phyloP scores from a whole-genome alignment of 2,888 invertebrate species.

The Metacarcinus magister region DNA sequence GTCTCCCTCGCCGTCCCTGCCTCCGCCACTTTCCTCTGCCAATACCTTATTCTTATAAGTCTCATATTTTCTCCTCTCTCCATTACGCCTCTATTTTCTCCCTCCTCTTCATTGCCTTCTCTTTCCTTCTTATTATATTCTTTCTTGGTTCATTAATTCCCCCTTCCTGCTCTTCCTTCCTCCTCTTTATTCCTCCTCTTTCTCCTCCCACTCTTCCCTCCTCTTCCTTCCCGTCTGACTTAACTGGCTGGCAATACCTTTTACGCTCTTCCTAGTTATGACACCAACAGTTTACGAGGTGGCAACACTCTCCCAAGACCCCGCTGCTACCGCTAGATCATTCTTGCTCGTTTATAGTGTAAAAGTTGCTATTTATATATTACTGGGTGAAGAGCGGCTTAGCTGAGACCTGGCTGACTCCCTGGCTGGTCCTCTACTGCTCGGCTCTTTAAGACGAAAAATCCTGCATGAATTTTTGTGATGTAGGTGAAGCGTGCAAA shows the following conservation, averaged over 20 bases:
- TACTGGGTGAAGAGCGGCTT: constrained; percentile 17
- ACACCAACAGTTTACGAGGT: constrained; percentile 56
- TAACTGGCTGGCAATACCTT: constrained; percentile 36
- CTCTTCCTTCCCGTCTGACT: not conserved
- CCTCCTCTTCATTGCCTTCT: constrained; percentile 20
- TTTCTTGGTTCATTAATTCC: not conserved
- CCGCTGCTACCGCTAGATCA: constrained; percentile 37
- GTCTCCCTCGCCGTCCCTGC: not conserved
- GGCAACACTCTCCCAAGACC: constrained; percentile 34
- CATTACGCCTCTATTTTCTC: not conserved
- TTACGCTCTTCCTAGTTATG: not conserved
- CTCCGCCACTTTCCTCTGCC: not conserved
- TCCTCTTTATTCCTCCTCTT: not conserved
- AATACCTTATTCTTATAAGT: too few species aligned
- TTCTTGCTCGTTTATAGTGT: constrained; percentile 52
- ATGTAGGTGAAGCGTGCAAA: not conserved
- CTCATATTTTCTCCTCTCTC: not conserved
- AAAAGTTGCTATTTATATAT: constrained; percentile 61
- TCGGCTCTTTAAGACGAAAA: not conserved
- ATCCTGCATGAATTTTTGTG: not conserved
- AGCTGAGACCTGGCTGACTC: not conserved
- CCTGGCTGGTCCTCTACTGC: not conserved
- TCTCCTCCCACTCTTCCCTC: not conserved
- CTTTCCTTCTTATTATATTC: not conserved
- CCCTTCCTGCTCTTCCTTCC: not conserved